Base-by-base conservation (phyloP, 2,888 invertebrate genomes). In the Monochamus alternatus region DNA sequence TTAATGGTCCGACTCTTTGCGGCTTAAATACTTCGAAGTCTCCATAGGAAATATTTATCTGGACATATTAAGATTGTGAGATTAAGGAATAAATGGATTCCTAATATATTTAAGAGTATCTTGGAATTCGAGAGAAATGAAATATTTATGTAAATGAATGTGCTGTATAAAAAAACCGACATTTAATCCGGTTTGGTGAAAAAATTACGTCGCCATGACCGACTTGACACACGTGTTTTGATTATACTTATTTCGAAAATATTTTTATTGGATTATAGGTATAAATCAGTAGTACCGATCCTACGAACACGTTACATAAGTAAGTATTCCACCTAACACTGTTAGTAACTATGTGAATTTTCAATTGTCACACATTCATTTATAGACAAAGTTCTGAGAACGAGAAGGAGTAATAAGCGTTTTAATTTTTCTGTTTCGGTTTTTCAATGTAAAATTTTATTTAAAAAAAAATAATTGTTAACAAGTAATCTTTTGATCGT, bases 101-200 rank as follows among this genome's bases (percentile, higher is more conserved):
- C 66, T 64, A 75, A 75, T 74, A 55, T 74, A 76, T 76, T 38
- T 76, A 67, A 72, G 73, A 76, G 67, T 75, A 68, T 63, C 67
- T 75, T 14, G 72, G 47, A 75, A 72, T 73, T 59, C 75, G 60
- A 69, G 77, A 80, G 77, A 71, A 80, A 78, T 79, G 75, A 75
- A 79, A 80, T 80, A 77, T 78, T 79, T 80, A 81, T 81, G 80
- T 63, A 77, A 81, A 80, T 81, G 58, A 65, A 0, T 7, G 58
- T 72, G 64, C 64, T 72, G 58, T 65, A 64, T 51, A 58, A 65
- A 65, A 59, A 52, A 66, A 66, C 52, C 52, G 44, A 74, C 63
- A 74, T 73, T 73, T 74, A 74, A 67, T 74, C 74, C 74, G 74
- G 74, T 74, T 74, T 58, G 68, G 10, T 71, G 32, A 55, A 69